Evolutionary conservation across 2,113 vertebrate genomes (phyloP).

Genomic region (Ochotona princeps): DNA sequence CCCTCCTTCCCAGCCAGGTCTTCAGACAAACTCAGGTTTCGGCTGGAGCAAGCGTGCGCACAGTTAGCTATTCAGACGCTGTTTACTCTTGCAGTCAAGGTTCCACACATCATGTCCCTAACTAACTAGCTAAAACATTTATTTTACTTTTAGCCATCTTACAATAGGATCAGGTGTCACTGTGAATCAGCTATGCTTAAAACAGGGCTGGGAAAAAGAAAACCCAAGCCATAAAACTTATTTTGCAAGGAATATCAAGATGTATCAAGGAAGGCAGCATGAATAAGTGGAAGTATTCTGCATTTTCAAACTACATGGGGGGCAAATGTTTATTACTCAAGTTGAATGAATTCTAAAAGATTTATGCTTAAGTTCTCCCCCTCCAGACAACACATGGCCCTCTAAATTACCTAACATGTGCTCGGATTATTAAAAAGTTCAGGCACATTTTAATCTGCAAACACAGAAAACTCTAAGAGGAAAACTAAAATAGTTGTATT

Average conservation of each 20-base stretch:
- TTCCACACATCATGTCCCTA: background rate
- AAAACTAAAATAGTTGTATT: constrained; percentile 31
- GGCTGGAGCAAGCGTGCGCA: background rate
- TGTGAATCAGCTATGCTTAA: constrained; percentile 16
- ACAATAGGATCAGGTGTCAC: constrained; percentile 30
- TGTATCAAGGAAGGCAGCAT: background rate
- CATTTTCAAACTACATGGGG: constrained; percentile 40
- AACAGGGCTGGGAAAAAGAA: background rate
- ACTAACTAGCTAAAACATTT: constrained; percentile 54
- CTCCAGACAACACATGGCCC: background rate
- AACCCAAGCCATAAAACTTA: constrained; percentile 46
- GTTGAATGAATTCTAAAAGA: constrained; percentile 41
- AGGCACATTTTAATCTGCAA: constrained; percentile 16
- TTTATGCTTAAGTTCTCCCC: constrained; percentile 52
- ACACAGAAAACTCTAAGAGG: background rate
- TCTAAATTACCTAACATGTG: constrained; percentile 24
- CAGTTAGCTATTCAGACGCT: background rate
- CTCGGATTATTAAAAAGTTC: background rate
- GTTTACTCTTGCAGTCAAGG: constrained; percentile 33
- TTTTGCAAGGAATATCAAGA: constrained; percentile 53
- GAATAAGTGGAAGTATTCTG: background rate
- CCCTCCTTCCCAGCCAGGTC: background rate
- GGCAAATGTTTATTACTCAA: constrained; percentile 45
- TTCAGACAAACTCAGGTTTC: constrained; percentile 31
- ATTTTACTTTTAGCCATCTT: constrained; percentile 45